Percentiles rank a stretch among this genome's conserved stretches.
These are phyloP conservation scores for Cervus canadensis DNA, from an alignment of 2,113 vertebrate genomes.

Conservation along the genomic window DNA sequence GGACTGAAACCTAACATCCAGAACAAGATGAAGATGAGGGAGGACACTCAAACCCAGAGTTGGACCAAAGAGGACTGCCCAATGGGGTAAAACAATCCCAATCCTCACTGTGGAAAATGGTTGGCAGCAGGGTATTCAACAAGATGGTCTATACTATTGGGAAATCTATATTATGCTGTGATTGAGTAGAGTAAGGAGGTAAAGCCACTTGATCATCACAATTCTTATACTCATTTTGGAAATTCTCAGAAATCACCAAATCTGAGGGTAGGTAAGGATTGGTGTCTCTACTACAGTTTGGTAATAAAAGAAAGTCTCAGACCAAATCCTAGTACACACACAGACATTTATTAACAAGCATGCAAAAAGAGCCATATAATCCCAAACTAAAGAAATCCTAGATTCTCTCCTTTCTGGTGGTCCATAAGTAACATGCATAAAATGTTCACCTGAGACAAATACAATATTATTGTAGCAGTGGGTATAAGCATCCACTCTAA, in stretches of 20 bases:
- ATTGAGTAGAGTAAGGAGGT: background rate
- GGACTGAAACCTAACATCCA: background rate
- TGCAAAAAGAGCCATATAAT: background rate
- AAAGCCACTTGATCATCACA: background rate
- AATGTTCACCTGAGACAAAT: constrained; percentile 22
- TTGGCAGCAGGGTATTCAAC: background rate
- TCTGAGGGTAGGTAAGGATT: background rate
- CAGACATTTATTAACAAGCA: background rate
- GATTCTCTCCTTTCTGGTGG: background rate
- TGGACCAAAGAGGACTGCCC: background rate
- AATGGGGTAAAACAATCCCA: background rate
- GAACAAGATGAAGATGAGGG: background rate
- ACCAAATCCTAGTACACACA: background rate
- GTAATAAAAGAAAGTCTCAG: background rate
- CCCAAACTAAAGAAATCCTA: background rate
- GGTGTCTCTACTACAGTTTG: background rate
- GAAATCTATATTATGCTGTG: background rate
- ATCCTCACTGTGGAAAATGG: background rate
- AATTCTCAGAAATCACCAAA: background rate
- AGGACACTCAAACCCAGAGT: background rate
- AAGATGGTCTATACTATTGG: background rate
- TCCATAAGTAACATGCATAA: background rate
- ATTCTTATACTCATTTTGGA: background rate
- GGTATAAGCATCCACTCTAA: background rate
- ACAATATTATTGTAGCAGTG: background rate